Evolutionary conservation across 2,888 invertebrate genomes (phyloP), one percentile per base, ranked within the genome.

Genomic region (Machimus rusticus): DNA sequence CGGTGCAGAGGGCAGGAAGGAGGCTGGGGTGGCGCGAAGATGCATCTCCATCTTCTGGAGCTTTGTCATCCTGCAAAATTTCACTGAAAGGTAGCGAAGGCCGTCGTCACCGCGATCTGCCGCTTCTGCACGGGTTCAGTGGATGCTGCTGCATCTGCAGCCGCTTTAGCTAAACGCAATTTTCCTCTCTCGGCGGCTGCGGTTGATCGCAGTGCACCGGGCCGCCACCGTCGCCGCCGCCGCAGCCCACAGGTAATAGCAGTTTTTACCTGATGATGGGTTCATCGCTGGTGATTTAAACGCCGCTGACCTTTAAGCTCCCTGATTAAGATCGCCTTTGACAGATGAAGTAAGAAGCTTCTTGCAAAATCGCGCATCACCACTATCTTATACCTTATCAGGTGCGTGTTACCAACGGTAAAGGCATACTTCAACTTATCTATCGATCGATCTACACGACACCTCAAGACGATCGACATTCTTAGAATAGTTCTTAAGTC

Each of bases 261-360:
- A 79, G 51, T 51, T 46, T 82, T 82, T 82, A 82, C 82, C 57
- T 82, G 82, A 79, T 82, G 82, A 82, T 82, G 82, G 82, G 82
- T 82, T 82, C 82, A 82, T 82, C 37, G 66, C 23, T 66, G 57
- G 82, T 82, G 66, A 82, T 82, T 82, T 82, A 82, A 82, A 19
- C 82, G 37, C 37, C 57, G 82, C 82, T 82, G 82, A 82, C 82
- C 82, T 82, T 82, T 82, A 82, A 82, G 82, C 82, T 37, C 82
- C 82, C 82, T 82, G 82, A 82, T 82, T 82, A 82, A 82, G 82
- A 82, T 82, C 82, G 55, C 37, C 82, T 82, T 82, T 82, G 82
- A 82, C 57, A 51, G 37, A 51, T 82, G 57, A 82, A 82, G 82
- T 82, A 82, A 82, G 82, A 82, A 82, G 82, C 57, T 82, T 82